Percentiles rank a stretch among this genome's conserved stretches.
Conservation (phyloP, 2,888 invertebrate genomes). For the Omphaloscelis lunosa region DNA sequence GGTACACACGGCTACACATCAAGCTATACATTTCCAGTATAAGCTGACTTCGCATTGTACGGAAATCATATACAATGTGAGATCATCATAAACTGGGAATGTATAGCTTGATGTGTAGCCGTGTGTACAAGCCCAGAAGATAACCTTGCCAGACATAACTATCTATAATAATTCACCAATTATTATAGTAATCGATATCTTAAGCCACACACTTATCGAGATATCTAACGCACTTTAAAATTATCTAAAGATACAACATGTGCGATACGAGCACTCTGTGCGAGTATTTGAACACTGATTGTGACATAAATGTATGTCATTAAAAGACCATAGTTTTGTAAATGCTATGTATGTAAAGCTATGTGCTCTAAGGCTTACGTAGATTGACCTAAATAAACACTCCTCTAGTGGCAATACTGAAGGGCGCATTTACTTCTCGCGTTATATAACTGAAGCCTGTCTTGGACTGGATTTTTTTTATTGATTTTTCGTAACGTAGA, state of each 20-base stretch:
- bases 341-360: neutral
- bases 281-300: conserved; percentile 22
- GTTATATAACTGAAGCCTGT: neutral
- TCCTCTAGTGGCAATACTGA: neutral
- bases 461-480: too few relatives aligned
- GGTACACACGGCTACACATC: too few relatives aligned
- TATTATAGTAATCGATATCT: conserved; percentile 21
- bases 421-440: neutral
- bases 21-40: too few relatives aligned
- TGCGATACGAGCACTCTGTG: neutral
- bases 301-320: neutral
- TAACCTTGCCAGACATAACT: conserved; percentile 5
- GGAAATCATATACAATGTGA: too few relatives aligned
- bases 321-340: neutral
- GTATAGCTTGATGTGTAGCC: too few relatives aligned
- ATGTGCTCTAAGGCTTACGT: neutral
- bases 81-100: too few relatives aligned
- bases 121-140: neutral
- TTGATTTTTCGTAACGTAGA: too few relatives aligned
- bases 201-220: conserved; percentile 14
- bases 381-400: conserved; percentile 4
- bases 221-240: conserved; percentile 32
- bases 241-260: conserved; percentile 19
- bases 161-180: conserved; percentile 10
- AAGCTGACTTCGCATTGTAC: too few relatives aligned